These are phyloP conservation scores for Sandelia bainsii DNA, from an alignment of 2,797 vertebrate species.

Conservation along the genomic window DNA sequence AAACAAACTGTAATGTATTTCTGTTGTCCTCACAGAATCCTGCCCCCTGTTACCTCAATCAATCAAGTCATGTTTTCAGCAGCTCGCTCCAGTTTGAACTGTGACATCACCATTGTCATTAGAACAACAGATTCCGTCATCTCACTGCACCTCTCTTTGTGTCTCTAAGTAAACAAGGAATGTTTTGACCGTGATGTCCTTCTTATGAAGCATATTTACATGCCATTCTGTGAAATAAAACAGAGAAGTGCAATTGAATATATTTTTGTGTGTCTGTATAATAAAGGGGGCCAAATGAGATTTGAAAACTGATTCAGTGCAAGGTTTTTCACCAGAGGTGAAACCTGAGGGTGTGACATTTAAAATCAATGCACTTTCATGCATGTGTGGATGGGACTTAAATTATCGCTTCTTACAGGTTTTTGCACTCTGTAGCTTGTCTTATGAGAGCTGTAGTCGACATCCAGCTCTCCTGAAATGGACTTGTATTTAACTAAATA, in stretches of 20 bases:
- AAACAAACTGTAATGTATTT: slow-evolving; percentile 80
- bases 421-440: slow-evolving; percentile 43
- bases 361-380: slow-evolving; percentile 53
- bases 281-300: slow-evolving; percentile 62
- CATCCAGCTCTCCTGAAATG: slow-evolving; percentile 12
- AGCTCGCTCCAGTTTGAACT: slow-evolving; percentile 51
- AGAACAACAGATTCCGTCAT: slow-evolving; percentile 61
- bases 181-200: slow-evolving; percentile 75
- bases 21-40: slow-evolving; percentile 22
- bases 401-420: slow-evolving; percentile 13
- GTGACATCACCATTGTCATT: slow-evolving; percentile 56
- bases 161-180: slow-evolving; percentile 75
- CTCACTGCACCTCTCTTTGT: slow-evolving; percentile 65
- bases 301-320: slow-evolving; percentile 44
- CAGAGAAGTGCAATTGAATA: slow-evolving; percentile 79
- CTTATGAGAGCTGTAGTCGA: slow-evolving; percentile 5
- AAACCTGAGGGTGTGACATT: slow-evolving; percentile 17
- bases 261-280: slow-evolving; percentile 76
- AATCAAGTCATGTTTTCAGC: slow-evolving; percentile 57
- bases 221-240: slow-evolving; percentile 80
- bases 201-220: slow-evolving; percentile 62
- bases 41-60: slow-evolving; percentile 66
- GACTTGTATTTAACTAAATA: slow-evolving; percentile 3
- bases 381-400: slow-evolving; percentile 40
- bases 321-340: slow-evolving; percentile 20